Conservation (phyloP, 2,888 invertebrate genomes). For the Thera britannica region DNA sequence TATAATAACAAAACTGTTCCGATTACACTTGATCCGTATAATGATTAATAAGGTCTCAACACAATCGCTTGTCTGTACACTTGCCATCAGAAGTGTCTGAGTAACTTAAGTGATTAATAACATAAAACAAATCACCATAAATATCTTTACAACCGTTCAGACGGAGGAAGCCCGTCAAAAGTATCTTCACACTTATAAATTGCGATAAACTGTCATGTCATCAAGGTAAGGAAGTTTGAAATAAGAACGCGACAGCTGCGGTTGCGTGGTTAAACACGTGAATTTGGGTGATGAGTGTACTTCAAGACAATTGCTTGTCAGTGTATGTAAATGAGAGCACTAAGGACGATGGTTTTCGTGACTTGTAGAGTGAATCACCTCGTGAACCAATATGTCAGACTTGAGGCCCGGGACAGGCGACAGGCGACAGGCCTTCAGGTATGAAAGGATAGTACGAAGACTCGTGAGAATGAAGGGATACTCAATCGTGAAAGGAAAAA, state of each 20-base stretch:
- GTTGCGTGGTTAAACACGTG: background rate
- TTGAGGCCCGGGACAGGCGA: slow-evolving; percentile 32
- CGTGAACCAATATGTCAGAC: slow-evolving; percentile 31
- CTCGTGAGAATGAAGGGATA: background rate
- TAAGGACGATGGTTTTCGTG: slow-evolving; percentile 33
- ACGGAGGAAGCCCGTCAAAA: background rate
- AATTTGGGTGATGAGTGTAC: slow-evolving; percentile 12
- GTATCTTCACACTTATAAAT: background rate
- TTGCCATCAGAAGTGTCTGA: slow-evolving; percentile 12
- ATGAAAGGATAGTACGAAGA: slow-evolving; percentile 19
- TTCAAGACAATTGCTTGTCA: slow-evolving; percentile 22
- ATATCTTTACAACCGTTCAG: slow-evolving; percentile 3
- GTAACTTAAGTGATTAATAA: slow-evolving; percentile 5
- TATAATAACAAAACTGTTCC: slow-evolving; percentile 23
- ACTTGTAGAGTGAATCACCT: slow-evolving; percentile 35
- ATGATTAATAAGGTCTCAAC: slow-evolving; percentile 25
- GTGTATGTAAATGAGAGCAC: slow-evolving; percentile 33
- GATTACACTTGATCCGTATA: slow-evolving; percentile 26
- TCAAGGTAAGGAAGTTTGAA: background rate
- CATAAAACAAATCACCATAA: background rate
- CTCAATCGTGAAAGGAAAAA: background rate
- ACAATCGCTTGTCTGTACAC: slow-evolving; percentile 15
- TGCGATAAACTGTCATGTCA: no score
- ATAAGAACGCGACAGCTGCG: background rate
- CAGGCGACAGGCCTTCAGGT: slow-evolving; percentile 22